These are phyloP conservation scores for Mormyrops boulengeri DNA, from an alignment of 2,797 vertebrate genomes.

Conservation along the genomic window DNA sequence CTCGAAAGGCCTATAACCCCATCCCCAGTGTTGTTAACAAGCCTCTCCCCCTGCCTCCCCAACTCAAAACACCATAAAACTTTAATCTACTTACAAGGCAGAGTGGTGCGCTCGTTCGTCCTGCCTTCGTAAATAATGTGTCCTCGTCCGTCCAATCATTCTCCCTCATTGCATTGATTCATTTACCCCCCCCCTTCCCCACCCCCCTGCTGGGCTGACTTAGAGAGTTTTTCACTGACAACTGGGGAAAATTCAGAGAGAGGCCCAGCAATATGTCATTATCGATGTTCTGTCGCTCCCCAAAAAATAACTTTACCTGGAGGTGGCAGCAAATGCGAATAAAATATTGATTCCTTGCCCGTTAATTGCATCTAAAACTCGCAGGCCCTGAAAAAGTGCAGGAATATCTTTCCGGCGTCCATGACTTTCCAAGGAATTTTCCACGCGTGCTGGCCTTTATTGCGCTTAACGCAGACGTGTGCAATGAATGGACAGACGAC, in stretches of 20 bases:
- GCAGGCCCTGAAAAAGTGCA: not conserved
- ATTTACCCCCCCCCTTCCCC: not conserved
- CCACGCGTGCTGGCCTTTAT: not conserved
- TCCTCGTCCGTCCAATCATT: not conserved
- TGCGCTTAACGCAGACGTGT: not conserved
- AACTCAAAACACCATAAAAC: not conserved
- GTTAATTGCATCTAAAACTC: constrained; percentile 43
- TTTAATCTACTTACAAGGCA: constrained; percentile 10
- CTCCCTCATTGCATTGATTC: not conserved
- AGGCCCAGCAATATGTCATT: constrained; percentile 43
- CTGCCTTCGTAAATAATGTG: constrained; percentile 1
- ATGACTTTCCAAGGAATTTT: not conserved
- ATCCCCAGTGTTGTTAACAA: not conserved
- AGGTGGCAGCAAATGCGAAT: constrained; percentile 46
- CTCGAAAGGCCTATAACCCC: not conserved
- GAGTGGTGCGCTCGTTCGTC: not conserved
- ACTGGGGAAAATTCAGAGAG: constrained; percentile 35
- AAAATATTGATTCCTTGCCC: constrained; percentile 41
- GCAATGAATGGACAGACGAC: not conserved
- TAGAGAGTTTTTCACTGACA: constrained; percentile 32
- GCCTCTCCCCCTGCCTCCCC: not conserved
- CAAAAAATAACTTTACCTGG: constrained; percentile 36
- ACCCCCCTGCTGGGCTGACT: not conserved
- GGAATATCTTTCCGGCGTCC: not conserved
- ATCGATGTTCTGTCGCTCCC: constrained; percentile 49